phyloP scores from a whole-genome alignment of 92 coral and sea anemone species.

The Galaxea fascicularis region DNA sequence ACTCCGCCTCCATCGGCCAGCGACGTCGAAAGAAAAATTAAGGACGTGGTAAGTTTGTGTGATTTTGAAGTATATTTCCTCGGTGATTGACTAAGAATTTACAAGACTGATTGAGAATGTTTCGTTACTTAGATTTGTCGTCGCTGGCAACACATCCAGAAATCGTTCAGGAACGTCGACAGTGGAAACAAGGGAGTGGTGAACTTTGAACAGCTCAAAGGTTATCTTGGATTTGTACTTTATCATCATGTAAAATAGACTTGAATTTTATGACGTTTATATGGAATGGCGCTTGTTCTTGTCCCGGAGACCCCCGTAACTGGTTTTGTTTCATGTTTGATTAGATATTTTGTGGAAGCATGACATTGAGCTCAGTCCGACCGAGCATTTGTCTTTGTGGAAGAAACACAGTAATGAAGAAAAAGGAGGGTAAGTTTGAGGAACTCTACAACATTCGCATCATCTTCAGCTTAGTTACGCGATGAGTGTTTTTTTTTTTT shows the following conservation, averaged over 20 bases:
- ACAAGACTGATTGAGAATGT: neutral
- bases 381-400: conserved; percentile 84
- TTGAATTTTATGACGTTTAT: neutral
- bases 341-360: conserved; percentile 81
- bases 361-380: conserved; percentile 72
- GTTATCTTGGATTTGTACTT: conserved; percentile 41
- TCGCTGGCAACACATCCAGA: conserved; percentile 91
- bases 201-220: conserved; percentile 78
- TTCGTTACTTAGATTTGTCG: conserved; percentile 76
- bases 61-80: neutral
- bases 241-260: neutral
- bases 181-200: conserved; percentile 75
- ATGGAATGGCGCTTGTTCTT: neutral
- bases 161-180: conserved; percentile 84
- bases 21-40: conserved; percentile 86
- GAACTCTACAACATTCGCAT: neutral
- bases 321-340: neutral
- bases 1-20: conserved; percentile 85
- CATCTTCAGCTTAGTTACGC: neutral
- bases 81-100: neutral
- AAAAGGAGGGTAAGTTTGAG: conserved; percentile 81
- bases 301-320: too few relatives aligned
- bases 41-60: conserved; percentile 75
- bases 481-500: neutral
- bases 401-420: conserved; percentile 81